A percentile compares a stretch with the other conserved stretches of the same genome.
These are phyloP conservation scores for Takifugu ocellatus DNA, from an alignment of 2,797 vertebrate species.

Conservation along the genomic window DNA sequence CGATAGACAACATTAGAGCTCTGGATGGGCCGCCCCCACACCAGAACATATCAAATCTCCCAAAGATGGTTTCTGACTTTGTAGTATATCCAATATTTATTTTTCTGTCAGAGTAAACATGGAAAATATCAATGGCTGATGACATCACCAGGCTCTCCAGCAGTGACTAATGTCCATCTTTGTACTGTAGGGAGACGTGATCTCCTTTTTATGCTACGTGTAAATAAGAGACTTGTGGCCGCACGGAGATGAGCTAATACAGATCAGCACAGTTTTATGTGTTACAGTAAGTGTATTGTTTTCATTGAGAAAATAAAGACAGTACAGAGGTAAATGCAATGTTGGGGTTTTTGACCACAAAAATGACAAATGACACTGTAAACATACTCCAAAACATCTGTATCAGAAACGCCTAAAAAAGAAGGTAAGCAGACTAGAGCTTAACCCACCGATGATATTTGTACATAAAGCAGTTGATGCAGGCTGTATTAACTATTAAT, in stretches of 20 bases:
- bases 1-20: background rate
- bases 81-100: background rate
- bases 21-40: background rate
- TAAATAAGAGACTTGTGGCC: conserved; percentile 14
- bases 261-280: conserved; percentile 64
- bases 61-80: background rate
- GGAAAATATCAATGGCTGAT: background rate
- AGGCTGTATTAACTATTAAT: no score
- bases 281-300: conserved; percentile 20
- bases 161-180: background rate
- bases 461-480: no score
- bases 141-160: no score
- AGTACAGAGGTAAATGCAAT: conserved; percentile 3
- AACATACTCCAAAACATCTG: no score
- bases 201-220: background rate
- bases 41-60: background rate
- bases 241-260: conserved; percentile 2
- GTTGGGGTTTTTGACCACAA: conserved; percentile 20
- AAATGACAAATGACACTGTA: no score
- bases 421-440: no score
- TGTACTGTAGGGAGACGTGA: background rate
- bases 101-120: background rate
- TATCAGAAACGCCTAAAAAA: no score
- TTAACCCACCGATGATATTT: no score
- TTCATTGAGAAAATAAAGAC: conserved; percentile 17